These are phyloP conservation scores for Hypena proboscidalis DNA, from an alignment of 2,888 invertebrate species.

Conservation along the genomic window DNA sequence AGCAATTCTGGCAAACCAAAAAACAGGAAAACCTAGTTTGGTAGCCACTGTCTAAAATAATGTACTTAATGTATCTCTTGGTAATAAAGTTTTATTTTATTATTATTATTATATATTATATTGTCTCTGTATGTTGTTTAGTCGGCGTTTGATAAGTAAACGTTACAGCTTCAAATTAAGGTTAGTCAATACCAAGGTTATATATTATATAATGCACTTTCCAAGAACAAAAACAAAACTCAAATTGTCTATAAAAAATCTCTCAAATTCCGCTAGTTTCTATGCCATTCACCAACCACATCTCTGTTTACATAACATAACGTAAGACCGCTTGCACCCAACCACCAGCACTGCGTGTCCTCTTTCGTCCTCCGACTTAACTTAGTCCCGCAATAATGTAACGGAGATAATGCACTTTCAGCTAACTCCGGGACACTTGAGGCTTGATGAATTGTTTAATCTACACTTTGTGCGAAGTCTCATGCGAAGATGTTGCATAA, in stretches of 20 bases:
- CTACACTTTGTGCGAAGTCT: constrained; percentile 34
- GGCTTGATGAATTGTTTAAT: constrained; percentile 52
- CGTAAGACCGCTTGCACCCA: constrained; percentile 48
- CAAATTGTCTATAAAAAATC: neutral
- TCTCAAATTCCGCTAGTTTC: constrained; percentile 1
- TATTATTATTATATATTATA: neutral
- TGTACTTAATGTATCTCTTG: too few species aligned
- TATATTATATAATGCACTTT: too few species aligned
- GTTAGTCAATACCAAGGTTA: too few species aligned
- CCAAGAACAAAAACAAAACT: too few species aligned
- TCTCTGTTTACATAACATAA: constrained; percentile 50
- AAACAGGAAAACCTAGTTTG: too few species aligned
- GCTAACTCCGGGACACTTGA: constrained; percentile 50
- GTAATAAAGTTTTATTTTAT: neutral
- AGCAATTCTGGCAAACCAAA: too few species aligned
- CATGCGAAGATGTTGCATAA: constrained; percentile 34
- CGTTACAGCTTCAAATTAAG: too few species aligned
- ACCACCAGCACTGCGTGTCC: constrained; percentile 54
- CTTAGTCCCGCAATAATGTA: constrained; percentile 51
- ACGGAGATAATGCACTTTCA: constrained; percentile 49
- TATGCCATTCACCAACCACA: constrained; percentile 10
- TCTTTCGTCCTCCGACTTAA: constrained; percentile 60
- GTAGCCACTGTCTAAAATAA: too few species aligned
- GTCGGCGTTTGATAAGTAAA: too few species aligned
- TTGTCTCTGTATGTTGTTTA: too few species aligned